A percentile compares a stretch with the other conserved stretches of the same genome.
These are phyloP conservation scores for Coptotermes formosanus DNA, from an alignment of 1,140 invertebrate species.

Conservation along the genomic window DNA sequence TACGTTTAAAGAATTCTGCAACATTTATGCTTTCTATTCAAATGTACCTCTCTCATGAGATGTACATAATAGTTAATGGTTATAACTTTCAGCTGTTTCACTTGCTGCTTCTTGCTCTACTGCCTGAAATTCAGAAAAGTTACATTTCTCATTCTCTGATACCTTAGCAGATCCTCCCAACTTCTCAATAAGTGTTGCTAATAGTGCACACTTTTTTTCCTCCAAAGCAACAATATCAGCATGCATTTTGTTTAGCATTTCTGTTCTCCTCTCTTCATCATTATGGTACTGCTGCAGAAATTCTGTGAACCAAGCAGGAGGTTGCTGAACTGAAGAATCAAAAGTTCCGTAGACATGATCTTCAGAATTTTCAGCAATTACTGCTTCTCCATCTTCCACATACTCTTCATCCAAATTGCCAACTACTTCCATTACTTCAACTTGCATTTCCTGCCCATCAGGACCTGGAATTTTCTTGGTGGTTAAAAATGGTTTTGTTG, in stretches of 20 bases:
- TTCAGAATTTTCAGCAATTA: slow-evolving; percentile 9
- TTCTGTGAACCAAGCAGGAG: slow-evolving; percentile 26
- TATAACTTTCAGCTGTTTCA: background rate
- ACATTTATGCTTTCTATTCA: background rate
- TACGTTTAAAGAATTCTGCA: background rate
- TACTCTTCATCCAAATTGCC: slow-evolving; percentile 25
- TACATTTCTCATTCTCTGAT: background rate
- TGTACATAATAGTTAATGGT: background rate
- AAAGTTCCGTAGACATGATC: background rate
- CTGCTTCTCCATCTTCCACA: background rate
- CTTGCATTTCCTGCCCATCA: slow-evolving; percentile 22
- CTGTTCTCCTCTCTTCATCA: slow-evolving; percentile 21
- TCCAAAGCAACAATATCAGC: slow-evolving; percentile 30
- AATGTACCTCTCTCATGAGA: background rate
- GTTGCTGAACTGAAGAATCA: background rate
- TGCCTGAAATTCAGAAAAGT: background rate
- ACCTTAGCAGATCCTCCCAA: background rate
- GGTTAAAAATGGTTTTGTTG: background rate
- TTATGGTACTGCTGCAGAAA: slow-evolving; percentile 26
- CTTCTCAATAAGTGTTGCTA: slow-evolving; percentile 28
- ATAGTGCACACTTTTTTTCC: slow-evolving; percentile 22
- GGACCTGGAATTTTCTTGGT: slow-evolving; percentile 14
- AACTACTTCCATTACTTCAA: slow-evolving; percentile 29
- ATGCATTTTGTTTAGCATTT: slow-evolving; percentile 29
- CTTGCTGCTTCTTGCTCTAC: background rate